Base-by-base conservation (phyloP, 2,888 invertebrate genomes). In the Tetramorium bicarinatum region DNA sequence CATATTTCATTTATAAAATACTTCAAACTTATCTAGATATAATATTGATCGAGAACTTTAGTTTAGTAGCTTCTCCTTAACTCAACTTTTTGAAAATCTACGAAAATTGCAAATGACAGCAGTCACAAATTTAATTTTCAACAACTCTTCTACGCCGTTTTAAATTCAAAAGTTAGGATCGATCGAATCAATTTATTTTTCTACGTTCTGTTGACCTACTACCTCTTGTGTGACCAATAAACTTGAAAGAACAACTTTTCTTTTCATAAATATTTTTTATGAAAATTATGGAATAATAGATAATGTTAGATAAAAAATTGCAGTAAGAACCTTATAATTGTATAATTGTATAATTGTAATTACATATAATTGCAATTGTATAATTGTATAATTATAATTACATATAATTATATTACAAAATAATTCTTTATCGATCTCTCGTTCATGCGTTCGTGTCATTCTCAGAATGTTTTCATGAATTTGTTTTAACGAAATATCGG, bases 91-190 rank as follows among this genome's bases (percentile, higher is more conserved):
- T 11, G 21, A 52, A 11, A 61, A 75, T 44, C 11, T 6, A n/a
- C 18, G 38, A 47, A 29, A 61, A 64, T 61, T 64, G 18, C 13
- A 7, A n/a, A 64, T 25, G 25, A 13, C n/a, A n/a, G 13, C 2
- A 64, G 29, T 64, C n/a, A 54, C 52, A n/a, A 77, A 77, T 54
- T 11, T 54, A 77, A 29, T 77, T 54, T 66, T 41, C 13, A 66
- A 9, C 3, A 3, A 76, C 38, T 41, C 25, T 21, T 52, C 52
- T 21, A 38, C 4, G 41, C 15, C 25, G 41, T n/a, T 66, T 77
- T 66, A 64, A 66, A 66, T n/a, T 66, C 3, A 9, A 1, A 52
- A 54, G 34, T 52, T 54, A n/a, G 6, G 15, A 61, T 71, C 21
- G 41, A 71, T 71, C 54, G 54, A 15, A 25, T 41, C 41, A 54